Evolutionary conservation across 2,888 invertebrate species (phyloP).

Genomic region (Lasioglossum lativentre): DNA sequence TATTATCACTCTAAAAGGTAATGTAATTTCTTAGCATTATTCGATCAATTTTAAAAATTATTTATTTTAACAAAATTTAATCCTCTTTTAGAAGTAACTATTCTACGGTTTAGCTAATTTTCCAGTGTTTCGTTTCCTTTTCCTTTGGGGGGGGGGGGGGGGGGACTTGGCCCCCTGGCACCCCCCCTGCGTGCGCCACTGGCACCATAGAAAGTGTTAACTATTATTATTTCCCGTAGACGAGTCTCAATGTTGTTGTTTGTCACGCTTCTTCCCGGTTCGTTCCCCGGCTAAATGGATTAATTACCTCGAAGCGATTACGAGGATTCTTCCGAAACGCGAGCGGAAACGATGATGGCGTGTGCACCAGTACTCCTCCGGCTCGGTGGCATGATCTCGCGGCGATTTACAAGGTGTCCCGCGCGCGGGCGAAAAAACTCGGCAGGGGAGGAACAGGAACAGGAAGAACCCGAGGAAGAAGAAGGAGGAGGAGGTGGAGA

Average conservation of each 20-base stretch:
- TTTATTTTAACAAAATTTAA: too few species aligned
- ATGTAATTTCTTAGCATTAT: too few species aligned
- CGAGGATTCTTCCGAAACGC: conserved; percentile 20
- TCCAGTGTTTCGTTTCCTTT: too few species aligned
- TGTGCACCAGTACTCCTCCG: conserved; percentile 25
- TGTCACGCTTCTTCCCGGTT: neutral
- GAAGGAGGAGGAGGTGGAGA: neutral
- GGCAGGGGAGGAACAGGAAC: neutral
- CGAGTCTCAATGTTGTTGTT: neutral
- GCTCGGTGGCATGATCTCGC: conserved; percentile 12
- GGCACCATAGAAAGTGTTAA: neutral
- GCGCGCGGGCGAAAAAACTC: neutral
- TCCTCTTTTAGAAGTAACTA: too few species aligned
- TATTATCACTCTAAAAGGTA: too few species aligned
- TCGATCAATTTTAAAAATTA: too few species aligned
- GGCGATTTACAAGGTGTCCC: conserved; percentile 41
- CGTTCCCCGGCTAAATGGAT: neutral
- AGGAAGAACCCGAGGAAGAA: neutral
- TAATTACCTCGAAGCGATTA: neutral
- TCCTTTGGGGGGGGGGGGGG: too few species aligned
- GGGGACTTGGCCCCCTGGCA: too few species aligned
- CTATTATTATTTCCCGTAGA: neutral
- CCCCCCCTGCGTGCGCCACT: too few species aligned
- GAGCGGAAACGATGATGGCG: conserved; percentile 31
- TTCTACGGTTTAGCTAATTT: too few species aligned